Evolutionary conservation across 2,797 vertebrate genomes (phyloP), one percentile per base, ranked within the genome.

Genomic region (Brachymystax lenok): DNA sequence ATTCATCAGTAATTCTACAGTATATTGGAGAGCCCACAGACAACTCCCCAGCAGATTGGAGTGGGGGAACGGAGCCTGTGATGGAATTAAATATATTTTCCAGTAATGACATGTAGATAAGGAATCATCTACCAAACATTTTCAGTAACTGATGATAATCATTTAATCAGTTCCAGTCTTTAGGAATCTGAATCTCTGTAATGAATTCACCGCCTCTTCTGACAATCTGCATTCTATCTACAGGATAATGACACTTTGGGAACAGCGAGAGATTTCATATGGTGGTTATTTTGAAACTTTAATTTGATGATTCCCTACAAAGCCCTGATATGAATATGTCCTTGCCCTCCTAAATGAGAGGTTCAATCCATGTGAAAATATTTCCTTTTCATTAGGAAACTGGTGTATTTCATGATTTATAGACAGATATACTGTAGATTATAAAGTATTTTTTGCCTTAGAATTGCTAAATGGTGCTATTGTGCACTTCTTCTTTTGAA

Each of bases 191-290:
- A 91, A 91, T 88, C 79, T 74, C 46, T 59, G 69, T 89, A 89
- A 91, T 91, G 84, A 85, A 92, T 92, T 92, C 88, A 82, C 77
- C 4, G 7, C 63, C 88, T 89, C 89, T 91, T 90, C 88, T 90
- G 88, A 89, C 84, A 87, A 90, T 90, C 90, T 87, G 87, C 82
- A 83, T 78, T 84, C 78, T 83, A 78, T 63, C 76, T 52, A 30
- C 79, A 80, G 79, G 28, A 5, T 71, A 70, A 74, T 74, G 33
- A 35, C 54, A 75, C 40, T 24, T 88, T 76, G 87, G 88, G 86
- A 85, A 85, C 75, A 59, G 73, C 77, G 79, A n/a, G 66, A n/a
- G 40, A 76, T 82, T 85, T 87, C 21, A 79, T 80, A 88, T 66
- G 78, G 51, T 13, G 73, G n/a, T 46, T 40, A 40, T n/a, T 40